Evolutionary conservation across 2,113 vertebrate species (phyloP).

Genomic region (Axis porcinus): DNA sequence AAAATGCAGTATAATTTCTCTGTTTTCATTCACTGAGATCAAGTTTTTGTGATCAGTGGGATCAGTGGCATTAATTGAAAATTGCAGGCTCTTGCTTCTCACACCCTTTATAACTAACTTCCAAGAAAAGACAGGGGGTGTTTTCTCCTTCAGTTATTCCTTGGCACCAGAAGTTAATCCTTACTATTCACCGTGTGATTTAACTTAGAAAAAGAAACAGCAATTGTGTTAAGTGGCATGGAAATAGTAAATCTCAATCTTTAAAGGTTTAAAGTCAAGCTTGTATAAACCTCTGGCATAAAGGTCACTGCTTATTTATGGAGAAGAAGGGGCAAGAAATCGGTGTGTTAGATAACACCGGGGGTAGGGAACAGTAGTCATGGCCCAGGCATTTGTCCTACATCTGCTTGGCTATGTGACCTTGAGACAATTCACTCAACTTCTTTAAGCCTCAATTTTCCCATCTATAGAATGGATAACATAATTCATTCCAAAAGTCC

Average conservation of each 20-base stretch:
- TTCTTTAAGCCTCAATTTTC: neutral
- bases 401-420: neutral
- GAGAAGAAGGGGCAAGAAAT: neutral
- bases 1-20: neutral
- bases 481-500: neutral
- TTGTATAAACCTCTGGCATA: neutral
- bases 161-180: neutral
- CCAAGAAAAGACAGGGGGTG: neutral
- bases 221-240: neutral
- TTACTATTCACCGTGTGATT: neutral
- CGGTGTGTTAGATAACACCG: fast-evolving
- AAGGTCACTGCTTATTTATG: neutral
- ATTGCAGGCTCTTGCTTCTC: neutral
- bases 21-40: neutral
- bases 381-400: neutral
- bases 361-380: neutral
- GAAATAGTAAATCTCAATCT: neutral
- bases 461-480: neutral
- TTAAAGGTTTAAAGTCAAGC: neutral
- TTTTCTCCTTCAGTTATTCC: neutral
- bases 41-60: neutral
- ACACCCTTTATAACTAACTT: neutral
- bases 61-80: neutral
- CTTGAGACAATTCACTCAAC: neutral
- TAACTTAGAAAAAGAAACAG: neutral